Evolutionary conservation across 35 echinoderm and acorn worm species (phyloP).

Genomic region (Apostichopus californicus): DNA sequence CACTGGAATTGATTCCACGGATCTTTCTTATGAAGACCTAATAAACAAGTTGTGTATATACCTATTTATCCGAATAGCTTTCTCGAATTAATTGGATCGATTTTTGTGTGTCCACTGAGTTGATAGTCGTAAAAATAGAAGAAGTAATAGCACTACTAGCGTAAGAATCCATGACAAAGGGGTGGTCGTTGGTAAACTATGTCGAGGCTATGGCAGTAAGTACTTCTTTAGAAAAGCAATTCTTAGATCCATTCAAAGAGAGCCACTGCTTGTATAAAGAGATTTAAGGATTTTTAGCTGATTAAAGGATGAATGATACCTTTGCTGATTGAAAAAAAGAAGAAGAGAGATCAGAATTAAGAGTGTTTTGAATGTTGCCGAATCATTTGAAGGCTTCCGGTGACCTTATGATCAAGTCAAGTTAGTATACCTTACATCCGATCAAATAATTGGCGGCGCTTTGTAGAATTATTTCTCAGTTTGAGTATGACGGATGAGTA

Average conservation of each 20-base stretch:
- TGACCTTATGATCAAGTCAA: background rate
- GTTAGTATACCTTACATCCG: too few species aligned
- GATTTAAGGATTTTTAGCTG: conserved; percentile 12
- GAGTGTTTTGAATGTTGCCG: background rate
- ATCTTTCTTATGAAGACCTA: background rate
- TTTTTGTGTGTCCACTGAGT: background rate
- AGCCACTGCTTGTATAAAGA: conserved; percentile 18
- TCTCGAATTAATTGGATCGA: conserved; percentile 28
- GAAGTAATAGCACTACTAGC: background rate
- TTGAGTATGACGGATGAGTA: too few species aligned
- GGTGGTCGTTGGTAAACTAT: background rate
- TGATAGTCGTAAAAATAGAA: background rate
- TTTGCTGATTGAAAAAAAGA: conserved; percentile 4
- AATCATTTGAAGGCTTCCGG: conserved; percentile 10
- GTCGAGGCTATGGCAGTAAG: background rate
- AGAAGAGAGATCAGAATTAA: background rate
- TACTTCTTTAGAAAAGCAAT: background rate
- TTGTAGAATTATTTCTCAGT: too few species aligned
- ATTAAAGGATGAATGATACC: background rate
- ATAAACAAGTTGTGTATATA: conserved; percentile 30
- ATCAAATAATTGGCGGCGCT: too few species aligned
- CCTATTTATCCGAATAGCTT: background rate
- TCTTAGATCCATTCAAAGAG: background rate
- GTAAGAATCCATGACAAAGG: background rate
- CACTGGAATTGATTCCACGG: background rate